These are phyloP conservation scores for Fragum sueziense DNA, from an alignment of 2,888 invertebrate genomes.

Conservation along the genomic window DNA sequence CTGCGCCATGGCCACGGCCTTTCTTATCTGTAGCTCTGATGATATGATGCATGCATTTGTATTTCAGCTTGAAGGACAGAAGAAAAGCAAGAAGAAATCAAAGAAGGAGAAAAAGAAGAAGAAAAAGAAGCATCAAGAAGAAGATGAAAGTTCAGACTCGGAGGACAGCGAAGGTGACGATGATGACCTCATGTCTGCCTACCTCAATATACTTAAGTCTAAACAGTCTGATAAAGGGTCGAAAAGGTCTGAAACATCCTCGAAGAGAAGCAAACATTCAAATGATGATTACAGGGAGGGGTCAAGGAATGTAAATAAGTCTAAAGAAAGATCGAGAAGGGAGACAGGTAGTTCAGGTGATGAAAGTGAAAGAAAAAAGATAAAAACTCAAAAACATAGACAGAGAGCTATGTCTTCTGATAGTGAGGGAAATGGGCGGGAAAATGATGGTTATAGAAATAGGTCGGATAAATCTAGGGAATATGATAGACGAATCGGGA, in stretches of 20 bases:
- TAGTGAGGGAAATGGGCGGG: constrained; percentile 10
- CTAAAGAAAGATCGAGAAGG: constrained; percentile 12
- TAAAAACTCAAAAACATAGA: constrained; percentile 7
- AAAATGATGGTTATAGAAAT: not conserved
- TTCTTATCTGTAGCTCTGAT: too few species aligned
- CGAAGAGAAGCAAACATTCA: not conserved
- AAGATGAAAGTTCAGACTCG: constrained; percentile 56
- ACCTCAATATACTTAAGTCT: constrained; percentile 75
- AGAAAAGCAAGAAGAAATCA: constrained; percentile 82
- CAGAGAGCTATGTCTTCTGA: not conserved
- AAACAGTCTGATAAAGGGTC: constrained; percentile 63
- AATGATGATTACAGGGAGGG: constrained; percentile 4
- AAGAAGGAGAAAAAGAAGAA: constrained; percentile 80
- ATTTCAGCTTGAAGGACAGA: constrained; percentile 44
- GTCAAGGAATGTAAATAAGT: constrained; percentile 11
- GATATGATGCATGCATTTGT: too few species aligned
- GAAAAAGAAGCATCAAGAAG: constrained; percentile 76
- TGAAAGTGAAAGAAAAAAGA: constrained; percentile 15
- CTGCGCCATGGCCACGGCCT: too few species aligned
- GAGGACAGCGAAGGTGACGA: constrained; percentile 70
- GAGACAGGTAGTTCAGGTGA: constrained; percentile 5
- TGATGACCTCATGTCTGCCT: constrained; percentile 77
- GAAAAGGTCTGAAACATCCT: not conserved
- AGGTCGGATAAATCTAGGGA: not conserved
- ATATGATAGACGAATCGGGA: constrained; percentile 19